Evolutionary conservation across 2,888 invertebrate genomes (phyloP).

Genomic region (Chrysotoxum bicinctum): DNA sequence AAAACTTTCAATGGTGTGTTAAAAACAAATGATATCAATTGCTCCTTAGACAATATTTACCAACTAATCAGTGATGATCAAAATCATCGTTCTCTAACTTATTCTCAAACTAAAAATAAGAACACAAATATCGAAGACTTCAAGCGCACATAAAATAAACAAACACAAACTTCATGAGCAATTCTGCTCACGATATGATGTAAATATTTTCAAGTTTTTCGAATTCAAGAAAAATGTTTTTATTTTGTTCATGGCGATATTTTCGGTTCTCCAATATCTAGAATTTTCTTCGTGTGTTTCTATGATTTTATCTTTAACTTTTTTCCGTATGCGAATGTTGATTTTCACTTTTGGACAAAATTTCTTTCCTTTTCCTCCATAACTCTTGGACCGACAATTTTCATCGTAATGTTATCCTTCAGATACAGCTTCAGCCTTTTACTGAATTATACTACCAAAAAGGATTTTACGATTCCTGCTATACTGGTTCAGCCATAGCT

Average conservation of each 20-base stretch:
- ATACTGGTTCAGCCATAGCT: conserved; percentile 37
- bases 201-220: conserved; percentile 12
- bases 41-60: too few relatives aligned
- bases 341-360: conserved; percentile 54
- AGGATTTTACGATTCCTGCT: conserved; percentile 61
- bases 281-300: conserved; percentile 18
- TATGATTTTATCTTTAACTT: conserved; percentile 11
- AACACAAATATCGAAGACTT: not conserved
- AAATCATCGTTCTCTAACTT: too few relatives aligned
- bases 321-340: conserved; percentile 40
- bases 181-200: not conserved
- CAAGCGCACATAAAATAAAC: not conserved
- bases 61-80: too few relatives aligned
- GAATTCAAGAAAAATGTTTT: conserved; percentile 16
- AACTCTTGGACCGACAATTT: conserved; percentile 27
- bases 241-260: conserved; percentile 44
- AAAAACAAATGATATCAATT: too few relatives aligned
- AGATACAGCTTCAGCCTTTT: conserved; percentile 62
- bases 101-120: not conserved
- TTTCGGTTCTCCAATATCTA: not conserved
- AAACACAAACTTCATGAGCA: not conserved
- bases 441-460: conserved; percentile 66
- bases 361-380: conserved; percentile 14
- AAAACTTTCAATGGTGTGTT: too few relatives aligned
- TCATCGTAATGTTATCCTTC: conserved; percentile 65